phyloP scores from a whole-genome alignment of 2,888 invertebrate genomes.

The Epistrophe grossulariae region DNA sequence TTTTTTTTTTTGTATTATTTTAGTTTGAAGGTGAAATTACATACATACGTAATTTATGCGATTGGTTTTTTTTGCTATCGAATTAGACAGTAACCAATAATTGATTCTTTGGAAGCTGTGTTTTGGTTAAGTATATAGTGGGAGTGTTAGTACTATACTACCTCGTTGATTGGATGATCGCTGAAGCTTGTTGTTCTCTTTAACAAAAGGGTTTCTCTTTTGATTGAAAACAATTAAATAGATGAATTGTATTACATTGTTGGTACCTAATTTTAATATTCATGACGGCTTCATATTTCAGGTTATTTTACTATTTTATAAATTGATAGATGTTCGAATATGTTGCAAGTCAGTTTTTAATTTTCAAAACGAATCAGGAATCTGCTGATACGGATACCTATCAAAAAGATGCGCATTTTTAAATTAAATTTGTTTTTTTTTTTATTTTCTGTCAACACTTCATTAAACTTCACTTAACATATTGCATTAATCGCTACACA shows the following conservation, averaged over 20 bases:
- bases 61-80: slow-evolving; percentile 43
- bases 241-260: neutral
- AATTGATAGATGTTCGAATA: no score
- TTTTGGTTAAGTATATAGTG: slow-evolving; percentile 26
- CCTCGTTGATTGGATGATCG: neutral
- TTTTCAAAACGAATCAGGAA: no score
- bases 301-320: no score
- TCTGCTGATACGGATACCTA: no score
- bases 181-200: neutral
- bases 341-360: no score
- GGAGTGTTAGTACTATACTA: slow-evolving; percentile 24
- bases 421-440: no score
- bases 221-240: neutral
- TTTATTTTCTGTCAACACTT: no score
- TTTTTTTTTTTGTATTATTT: neutral
- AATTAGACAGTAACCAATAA: slow-evolving; percentile 27
- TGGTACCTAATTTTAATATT: no score
- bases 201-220: neutral
- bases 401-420: no score
- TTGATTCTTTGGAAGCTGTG: slow-evolving; percentile 30
- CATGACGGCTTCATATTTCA: no score
- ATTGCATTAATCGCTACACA: no score
- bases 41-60: slow-evolving; percentile 32
- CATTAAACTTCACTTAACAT: no score
- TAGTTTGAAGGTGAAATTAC: slow-evolving; percentile 61